phyloP scores from a whole-genome alignment of 2,888 invertebrate genomes.

The Elgonia sp. region DNA sequence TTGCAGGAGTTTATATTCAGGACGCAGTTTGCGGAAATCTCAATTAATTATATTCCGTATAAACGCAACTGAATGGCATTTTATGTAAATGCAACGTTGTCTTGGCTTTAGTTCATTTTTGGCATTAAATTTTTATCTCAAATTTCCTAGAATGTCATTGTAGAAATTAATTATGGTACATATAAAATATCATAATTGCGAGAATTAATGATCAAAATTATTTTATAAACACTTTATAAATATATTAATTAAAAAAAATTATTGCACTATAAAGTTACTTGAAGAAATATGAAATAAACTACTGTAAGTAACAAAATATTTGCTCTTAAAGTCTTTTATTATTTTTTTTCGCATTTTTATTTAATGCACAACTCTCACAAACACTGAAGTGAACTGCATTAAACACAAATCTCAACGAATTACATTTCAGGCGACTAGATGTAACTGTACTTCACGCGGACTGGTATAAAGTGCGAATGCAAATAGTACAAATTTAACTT shows the following conservation, averaged over 20 bases:
- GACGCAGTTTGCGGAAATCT: constrained; percentile 38
- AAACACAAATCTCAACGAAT: constrained; percentile 52
- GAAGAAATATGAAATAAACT: no score
- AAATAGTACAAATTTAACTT: constrained; percentile 69
- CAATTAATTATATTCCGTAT: constrained; percentile 51
- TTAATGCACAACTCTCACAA: neutral
- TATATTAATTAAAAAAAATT: no score
- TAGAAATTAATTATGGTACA: neutral
- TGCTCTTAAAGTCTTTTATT: neutral
- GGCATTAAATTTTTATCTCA: neutral
- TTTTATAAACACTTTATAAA: no score
- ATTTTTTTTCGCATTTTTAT: neutral
- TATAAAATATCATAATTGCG: no score
- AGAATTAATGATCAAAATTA: no score
- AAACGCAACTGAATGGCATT: constrained; percentile 42
- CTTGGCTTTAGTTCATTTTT: neutral
- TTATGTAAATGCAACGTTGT: constrained; percentile 37
- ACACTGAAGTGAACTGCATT: constrained; percentile 58
- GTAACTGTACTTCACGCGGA: constrained; percentile 48
- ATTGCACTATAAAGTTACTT: no score
- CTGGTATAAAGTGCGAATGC: constrained; percentile 60
- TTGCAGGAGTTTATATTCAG: constrained; percentile 39
- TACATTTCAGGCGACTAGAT: constrained; percentile 52
- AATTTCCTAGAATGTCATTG: neutral
- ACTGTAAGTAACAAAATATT: no score